phyloP scores from a whole-genome alignment of 2,113 vertebrate species.

The Triplophysa siluroides region DNA sequence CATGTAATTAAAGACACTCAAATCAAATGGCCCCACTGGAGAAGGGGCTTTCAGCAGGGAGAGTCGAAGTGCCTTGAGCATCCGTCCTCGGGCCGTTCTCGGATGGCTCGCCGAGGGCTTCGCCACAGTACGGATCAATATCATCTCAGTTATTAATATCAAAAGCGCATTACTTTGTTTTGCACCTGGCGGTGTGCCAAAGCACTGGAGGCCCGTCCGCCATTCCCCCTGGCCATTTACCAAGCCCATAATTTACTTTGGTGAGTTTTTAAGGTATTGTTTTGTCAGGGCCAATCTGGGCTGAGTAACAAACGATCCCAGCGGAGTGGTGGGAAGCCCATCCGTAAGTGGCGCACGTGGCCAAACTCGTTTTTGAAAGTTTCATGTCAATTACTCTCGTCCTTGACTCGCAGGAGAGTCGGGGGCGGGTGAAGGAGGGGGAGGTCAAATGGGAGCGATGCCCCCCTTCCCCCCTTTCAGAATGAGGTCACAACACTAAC shows the following conservation, averaged over 20 bases:
- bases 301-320: conserved; percentile 97
- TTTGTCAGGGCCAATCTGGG: conserved; percentile 99
- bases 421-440: conserved; percentile 62
- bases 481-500: conserved; percentile 94
- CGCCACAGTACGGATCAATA: conserved; percentile 88
- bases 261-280: conserved; percentile 99
- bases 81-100: conserved; percentile 77
- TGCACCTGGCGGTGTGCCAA: conserved; percentile 88
- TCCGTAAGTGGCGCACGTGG: conserved; percentile 83
- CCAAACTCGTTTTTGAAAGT: conserved; percentile 95
- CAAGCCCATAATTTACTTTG: conserved; percentile 97
- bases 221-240: conserved; percentile 85
- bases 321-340: conserved; percentile 79
- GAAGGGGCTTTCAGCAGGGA: conserved; percentile 89
- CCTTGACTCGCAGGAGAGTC: conserved; percentile 90
- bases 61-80: conserved; percentile 84
- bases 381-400: conserved; percentile 92
- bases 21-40: conserved; percentile 94
- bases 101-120: conserved; percentile 75
- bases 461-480: conserved; percentile 69
- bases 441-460: conserved; percentile 69
- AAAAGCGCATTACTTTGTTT: conserved; percentile 99
- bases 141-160: conserved; percentile 99
- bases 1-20: conserved; percentile 94
- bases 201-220: conserved; percentile 64